Percentiles rank a stretch among this genome's conserved stretches.
phyloP scores from a whole-genome alignment of 2,888 invertebrate genomes.

The Tenthredo scrophulariae region DNA sequence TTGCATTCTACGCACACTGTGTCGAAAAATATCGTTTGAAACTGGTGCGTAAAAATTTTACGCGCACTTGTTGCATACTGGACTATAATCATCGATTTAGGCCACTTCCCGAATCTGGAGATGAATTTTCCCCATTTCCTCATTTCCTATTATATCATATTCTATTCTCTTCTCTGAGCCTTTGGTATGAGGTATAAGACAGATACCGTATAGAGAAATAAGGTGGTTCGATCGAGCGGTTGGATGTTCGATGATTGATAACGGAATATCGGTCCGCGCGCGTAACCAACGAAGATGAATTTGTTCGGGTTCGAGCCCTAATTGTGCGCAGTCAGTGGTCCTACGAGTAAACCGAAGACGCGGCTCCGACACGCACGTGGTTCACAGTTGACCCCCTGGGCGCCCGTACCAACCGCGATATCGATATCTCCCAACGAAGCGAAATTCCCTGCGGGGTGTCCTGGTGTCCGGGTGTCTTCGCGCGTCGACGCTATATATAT shows the following conservation, averaged over 20 bases:
- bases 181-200: not conserved
- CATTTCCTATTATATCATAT: too few species aligned
- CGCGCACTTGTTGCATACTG: too few species aligned
- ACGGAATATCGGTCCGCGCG: slow-evolving; percentile 70
- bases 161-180: too few species aligned
- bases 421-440: slow-evolving; percentile 45
- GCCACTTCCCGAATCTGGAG: too few species aligned
- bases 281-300: slow-evolving; percentile 73
- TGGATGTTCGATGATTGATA: slow-evolving; percentile 70
- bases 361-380: slow-evolving; percentile 44
- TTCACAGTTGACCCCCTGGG: slow-evolving; percentile 37
- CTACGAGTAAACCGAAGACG: not conserved
- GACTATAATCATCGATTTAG: too few species aligned
- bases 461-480: slow-evolving; percentile 43
- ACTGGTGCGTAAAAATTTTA: too few species aligned
- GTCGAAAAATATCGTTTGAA: too few species aligned
- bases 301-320: slow-evolving; percentile 72
- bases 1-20: too few species aligned
- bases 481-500: slow-evolving; percentile 38
- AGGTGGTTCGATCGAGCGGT: not conserved
- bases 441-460: slow-evolving; percentile 40
- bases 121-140: too few species aligned
- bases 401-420: slow-evolving; percentile 41
- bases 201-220: not conserved
- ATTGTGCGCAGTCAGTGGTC: slow-evolving; percentile 74